These are phyloP conservation scores for Agapostemon virescens DNA, from an alignment of 2,888 invertebrate species.

Conservation along the genomic window DNA sequence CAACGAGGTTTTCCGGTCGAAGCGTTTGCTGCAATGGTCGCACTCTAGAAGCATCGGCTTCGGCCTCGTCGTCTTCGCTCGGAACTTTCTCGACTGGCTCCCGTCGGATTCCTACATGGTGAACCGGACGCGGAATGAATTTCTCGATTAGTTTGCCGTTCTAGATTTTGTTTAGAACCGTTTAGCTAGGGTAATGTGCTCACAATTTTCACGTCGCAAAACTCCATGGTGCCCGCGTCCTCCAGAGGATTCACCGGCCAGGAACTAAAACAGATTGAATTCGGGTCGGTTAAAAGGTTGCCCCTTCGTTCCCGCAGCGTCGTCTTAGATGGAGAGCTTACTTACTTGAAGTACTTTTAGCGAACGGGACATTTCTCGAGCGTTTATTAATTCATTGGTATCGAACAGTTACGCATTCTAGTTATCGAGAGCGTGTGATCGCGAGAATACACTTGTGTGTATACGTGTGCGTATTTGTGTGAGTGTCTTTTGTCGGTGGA, in stretches of 20 bases:
- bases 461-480: background rate
- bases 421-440: background rate
- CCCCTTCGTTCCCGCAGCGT: background rate
- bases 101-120: background rate
- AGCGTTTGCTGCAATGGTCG: slow-evolving; percentile 47
- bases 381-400: background rate
- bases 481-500: background rate
- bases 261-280: slow-evolving; percentile 57
- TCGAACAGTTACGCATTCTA: background rate
- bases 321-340: slow-evolving; percentile 22
- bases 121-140: background rate
- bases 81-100: no score
- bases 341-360: slow-evolving; percentile 57
- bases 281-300: slow-evolving; percentile 33
- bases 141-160: no score
- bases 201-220: slow-evolving; percentile 9
- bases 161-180: background rate
- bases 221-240: background rate
- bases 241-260: slow-evolving; percentile 48
- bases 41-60: slow-evolving; percentile 28
- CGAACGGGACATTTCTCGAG: slow-evolving; percentile 33
- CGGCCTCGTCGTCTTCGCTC: background rate
- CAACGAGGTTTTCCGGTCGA: slow-evolving; percentile 39
- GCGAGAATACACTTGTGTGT: background rate
- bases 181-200: background rate